Conservation (phyloP, 1,140 invertebrate genomes). For the Probaryconus sp. region DNA sequence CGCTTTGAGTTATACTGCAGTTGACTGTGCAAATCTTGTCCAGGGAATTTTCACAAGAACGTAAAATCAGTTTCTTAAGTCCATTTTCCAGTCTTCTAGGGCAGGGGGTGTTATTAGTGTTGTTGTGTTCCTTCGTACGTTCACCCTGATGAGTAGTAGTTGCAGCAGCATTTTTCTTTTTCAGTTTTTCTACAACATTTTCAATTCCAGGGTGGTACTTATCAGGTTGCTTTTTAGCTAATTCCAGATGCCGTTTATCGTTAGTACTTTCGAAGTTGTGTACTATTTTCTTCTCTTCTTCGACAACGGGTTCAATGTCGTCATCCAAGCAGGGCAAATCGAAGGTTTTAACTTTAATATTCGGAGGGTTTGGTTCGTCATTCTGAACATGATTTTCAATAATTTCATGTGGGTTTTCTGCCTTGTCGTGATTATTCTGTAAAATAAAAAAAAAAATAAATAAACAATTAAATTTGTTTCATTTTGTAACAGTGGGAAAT, state of each 20-base stretch:
- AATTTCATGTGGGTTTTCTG: neutral
- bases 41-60: constrained; percentile 65
- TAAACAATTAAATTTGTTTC: neutral
- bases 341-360: constrained; percentile 67
- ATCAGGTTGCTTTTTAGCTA: constrained; percentile 55
- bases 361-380: constrained; percentile 21
- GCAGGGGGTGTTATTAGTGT: neutral
- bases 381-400: neutral
- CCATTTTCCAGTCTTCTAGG: constrained; percentile 67
- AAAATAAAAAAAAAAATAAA: constrained; percentile 19
- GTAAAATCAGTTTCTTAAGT: constrained; percentile 69
- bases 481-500: neutral
- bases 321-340: constrained; percentile 76
- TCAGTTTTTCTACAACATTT: constrained; percentile 75
- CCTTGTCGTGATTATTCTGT: constrained; percentile 4
- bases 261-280: too few species aligned
- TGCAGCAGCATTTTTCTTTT: constrained; percentile 73
- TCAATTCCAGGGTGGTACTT: constrained; percentile 71
- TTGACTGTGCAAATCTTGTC: constrained; percentile 51
- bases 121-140: constrained; percentile 33
- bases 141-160: constrained; percentile 30
- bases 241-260: constrained; percentile 37
- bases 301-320: constrained; percentile 58
- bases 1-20: constrained; percentile 10
- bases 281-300: constrained; percentile 49